phyloP scores from a whole-genome alignment of 2,113 vertebrate genomes.

The Dermatemys mawii region DNA sequence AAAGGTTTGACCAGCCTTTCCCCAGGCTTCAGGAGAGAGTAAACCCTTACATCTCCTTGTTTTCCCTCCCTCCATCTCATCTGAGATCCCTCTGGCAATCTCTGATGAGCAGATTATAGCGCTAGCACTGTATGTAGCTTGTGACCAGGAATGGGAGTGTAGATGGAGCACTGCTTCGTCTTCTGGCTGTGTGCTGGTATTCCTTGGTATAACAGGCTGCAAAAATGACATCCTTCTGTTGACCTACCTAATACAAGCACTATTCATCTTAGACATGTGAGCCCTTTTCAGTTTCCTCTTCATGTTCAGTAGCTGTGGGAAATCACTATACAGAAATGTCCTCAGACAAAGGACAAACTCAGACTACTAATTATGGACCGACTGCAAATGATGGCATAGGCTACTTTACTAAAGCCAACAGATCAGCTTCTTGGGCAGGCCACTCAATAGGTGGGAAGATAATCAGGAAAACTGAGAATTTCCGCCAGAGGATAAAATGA shows the following conservation, averaged over 20 bases:
- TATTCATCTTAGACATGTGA: neutral
- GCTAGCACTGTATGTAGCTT: neutral
- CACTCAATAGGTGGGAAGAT: neutral
- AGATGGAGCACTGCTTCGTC: neutral
- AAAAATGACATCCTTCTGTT: neutral
- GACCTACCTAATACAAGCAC: neutral
- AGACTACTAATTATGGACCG: neutral
- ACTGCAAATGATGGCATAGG: neutral
- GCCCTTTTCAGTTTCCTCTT: fast-evolving
- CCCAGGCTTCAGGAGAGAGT: neutral
- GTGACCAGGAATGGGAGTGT: neutral
- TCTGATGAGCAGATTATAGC: fast-evolving
- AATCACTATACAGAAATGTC: neutral
- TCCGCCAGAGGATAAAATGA: neutral
- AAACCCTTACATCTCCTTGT: neutral
- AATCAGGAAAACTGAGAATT: neutral
- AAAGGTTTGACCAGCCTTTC: neutral
- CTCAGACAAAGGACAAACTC: neutral
- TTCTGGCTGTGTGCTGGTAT: neutral
- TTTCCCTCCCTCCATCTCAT: neutral
- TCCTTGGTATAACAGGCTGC: neutral
- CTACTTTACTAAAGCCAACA: neutral
- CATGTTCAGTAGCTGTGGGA: neutral
- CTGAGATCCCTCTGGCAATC: neutral
- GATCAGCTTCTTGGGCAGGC: neutral